Conservation (phyloP, 2,888 invertebrate genomes). For the Caenorhabditis becei region DNA sequence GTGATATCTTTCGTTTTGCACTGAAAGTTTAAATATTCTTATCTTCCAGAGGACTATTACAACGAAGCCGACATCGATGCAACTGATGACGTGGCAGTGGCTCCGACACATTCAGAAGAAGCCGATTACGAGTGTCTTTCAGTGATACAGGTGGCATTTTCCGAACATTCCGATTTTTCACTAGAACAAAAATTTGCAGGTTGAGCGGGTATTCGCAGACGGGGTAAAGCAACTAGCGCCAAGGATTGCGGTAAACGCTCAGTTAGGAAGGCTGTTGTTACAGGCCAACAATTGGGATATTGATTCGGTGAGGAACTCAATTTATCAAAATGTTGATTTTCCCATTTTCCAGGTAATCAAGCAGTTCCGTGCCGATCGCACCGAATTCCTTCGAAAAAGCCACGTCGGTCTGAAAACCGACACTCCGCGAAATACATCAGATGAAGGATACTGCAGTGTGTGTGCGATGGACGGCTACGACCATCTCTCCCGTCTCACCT, state of each 20-base stretch:
- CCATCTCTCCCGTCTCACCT: conserved; percentile 66
- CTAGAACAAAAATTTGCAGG: conserved; percentile 44
- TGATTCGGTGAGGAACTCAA: conserved; percentile 85
- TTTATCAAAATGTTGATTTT: background rate
- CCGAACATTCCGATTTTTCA: no score
- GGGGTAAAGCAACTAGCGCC: conserved; percentile 54
- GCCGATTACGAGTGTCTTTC: conserved; percentile 69
- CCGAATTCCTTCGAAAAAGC: conserved; percentile 40
- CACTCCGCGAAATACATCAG: conserved; percentile 14
- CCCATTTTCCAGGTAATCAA: conserved; percentile 30
- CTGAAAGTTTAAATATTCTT: background rate
- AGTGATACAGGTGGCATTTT: conserved; percentile 63
- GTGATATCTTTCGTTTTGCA: no score
- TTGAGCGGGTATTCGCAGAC: conserved; percentile 68
- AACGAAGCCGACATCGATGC: conserved; percentile 67
- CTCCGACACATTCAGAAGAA: conserved; percentile 63
- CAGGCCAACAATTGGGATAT: conserved; percentile 93
- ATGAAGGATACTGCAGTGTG: conserved; percentile 56
- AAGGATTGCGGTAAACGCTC: conserved; percentile 57
- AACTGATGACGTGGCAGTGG: conserved; percentile 56
- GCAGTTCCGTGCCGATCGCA: conserved; percentile 26
- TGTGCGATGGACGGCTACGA: conserved; percentile 59
- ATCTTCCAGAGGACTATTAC: conserved; percentile 67
- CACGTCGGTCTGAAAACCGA: conserved; percentile 44
- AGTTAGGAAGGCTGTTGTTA: conserved; percentile 84